Base-by-base conservation (phyloP, 2,888 invertebrate genomes). In the Aleiodes alternator region DNA sequence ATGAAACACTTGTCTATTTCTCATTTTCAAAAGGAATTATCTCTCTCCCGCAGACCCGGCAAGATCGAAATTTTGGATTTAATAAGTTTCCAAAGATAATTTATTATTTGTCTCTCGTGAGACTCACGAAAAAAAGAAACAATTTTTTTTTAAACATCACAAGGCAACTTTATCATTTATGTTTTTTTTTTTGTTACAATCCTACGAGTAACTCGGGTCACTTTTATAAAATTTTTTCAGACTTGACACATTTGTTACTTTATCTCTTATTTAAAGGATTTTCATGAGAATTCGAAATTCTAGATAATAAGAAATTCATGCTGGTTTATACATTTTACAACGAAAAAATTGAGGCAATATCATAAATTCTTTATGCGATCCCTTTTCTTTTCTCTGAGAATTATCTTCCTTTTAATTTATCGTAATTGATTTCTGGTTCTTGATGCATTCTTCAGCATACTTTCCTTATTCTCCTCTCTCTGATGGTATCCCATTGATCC, bases 161-260 rank as follows among this genome's bases (percentile, higher is more conserved):
- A 34, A 61, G 61, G 61, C 61, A 61, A 61, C 38, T 38, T 61
- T 16, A 38, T 38, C 38, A 61, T 61, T 23, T 14, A 61, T 61
- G 6, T 38, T 12, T 34, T 34, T 6, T 34, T 6, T 23, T 23
- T 59, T 59, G 11, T 34, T 34, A 31, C 9, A 57, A 16, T 38
- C 14, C 61, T 29, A 29, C 29, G n/a, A 34, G 34, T 61, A 38
- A 61, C 61, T 61, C 14, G 61, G 6, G 61, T 61, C 61, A 38
- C 23, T 61, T 23, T 61, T 61, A 61, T 61, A 61, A 61, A 61
- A 61, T 23, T 61, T 23, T 61, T 61, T 61, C 61, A 61, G 61
- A 61, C 61, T 61, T 61, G 34, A 34, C n/a, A 31, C 38, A 38
- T 61, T 61, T 7, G 14, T 34, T 38, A 23, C 23, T 59, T 38